These are phyloP conservation scores for Halichoeres trimaculatus DNA, from an alignment of 2,113 vertebrate species.

Conservation along the genomic window DNA sequence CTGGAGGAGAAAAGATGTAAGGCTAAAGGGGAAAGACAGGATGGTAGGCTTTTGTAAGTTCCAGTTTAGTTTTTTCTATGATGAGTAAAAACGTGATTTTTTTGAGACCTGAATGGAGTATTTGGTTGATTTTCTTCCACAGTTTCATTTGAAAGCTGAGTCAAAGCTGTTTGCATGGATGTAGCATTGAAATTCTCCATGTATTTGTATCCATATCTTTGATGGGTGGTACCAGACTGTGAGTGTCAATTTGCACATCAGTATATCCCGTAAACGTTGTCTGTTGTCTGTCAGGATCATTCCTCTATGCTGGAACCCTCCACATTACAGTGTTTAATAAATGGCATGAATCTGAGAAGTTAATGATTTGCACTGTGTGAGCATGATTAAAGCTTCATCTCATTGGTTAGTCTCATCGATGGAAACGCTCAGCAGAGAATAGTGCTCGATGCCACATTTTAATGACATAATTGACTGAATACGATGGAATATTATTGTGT, in stretches of 20 bases:
- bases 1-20: constrained; percentile 4
- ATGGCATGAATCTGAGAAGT: neutral
- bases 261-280: too few relatives aligned
- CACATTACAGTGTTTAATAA: neutral
- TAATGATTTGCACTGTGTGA: neutral
- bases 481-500: too few relatives aligned
- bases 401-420: too few relatives aligned
- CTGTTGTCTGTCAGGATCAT: neutral
- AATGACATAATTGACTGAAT: too few relatives aligned
- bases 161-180: neutral
- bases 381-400: too few relatives aligned
- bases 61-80: neutral
- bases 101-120: too few relatives aligned
- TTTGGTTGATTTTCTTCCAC: too few relatives aligned
- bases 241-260: neutral
- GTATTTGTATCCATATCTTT: neutral
- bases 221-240: neutral
- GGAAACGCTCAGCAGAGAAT: too few relatives aligned
- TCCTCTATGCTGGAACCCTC: neutral
- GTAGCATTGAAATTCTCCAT: neutral
- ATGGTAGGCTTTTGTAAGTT: neutral
- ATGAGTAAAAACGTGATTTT: neutral
- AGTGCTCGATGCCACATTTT: too few relatives aligned
- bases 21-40: constrained; percentile 3
- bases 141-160: neutral